A percentile compares a stretch with the other conserved stretches of the same genome.
Evolutionary conservation across 2,113 vertebrate species (phyloP).

Genomic region (Chiloscyllium plagiosum): DNA sequence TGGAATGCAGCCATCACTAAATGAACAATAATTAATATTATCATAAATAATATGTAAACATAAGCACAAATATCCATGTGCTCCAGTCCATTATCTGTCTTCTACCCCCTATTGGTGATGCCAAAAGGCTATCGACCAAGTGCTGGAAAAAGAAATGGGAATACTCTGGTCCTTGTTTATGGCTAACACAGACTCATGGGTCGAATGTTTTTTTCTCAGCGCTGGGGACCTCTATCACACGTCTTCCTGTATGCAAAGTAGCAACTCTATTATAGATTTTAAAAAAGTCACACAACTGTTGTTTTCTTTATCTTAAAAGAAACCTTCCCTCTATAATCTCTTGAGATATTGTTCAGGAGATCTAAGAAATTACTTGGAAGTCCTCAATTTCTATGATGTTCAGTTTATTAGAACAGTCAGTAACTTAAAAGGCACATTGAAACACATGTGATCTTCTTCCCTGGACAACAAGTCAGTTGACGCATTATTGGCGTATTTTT

Average conservation of each 20-base stretch:
- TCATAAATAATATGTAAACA: not conserved
- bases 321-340: not conserved
- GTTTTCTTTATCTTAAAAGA: not conserved
- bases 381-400: not conserved
- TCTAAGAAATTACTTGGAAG: not conserved
- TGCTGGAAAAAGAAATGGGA: too few relatives aligned
- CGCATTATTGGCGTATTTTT: constrained; percentile 20
- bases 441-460: not conserved
- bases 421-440: constrained; percentile 14
- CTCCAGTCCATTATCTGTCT: not conserved
- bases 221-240: not conserved
- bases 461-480: constrained; percentile 8
- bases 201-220: too few relatives aligned
- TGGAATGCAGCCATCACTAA: not conserved
- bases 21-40: not conserved
- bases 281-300: not conserved
- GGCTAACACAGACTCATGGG: too few relatives aligned
- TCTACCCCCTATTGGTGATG: not conserved
- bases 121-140: too few relatives aligned
- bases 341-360: not conserved
- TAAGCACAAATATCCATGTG: not conserved
- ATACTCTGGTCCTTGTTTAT: too few relatives aligned
- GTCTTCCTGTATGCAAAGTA: not conserved
- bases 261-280: not conserved
- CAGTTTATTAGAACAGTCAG: not conserved